Conservation (phyloP, 2,797 vertebrate species). For the Luscinia luscinia region DNA sequence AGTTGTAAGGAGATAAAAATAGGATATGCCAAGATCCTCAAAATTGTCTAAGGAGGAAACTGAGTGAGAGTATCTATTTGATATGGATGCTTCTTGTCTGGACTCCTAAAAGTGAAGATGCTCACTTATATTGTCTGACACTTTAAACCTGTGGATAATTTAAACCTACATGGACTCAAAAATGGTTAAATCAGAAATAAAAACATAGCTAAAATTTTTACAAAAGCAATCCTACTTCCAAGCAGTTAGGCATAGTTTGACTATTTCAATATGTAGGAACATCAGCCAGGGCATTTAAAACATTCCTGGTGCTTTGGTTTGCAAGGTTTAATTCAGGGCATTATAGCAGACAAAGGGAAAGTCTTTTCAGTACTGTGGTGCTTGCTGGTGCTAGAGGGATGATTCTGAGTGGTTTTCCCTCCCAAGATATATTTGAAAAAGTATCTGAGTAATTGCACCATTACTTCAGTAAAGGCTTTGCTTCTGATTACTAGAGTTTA, state of each 20-base stretch:
- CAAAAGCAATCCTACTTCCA: background rate
- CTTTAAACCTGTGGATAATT: background rate
- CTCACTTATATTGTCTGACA: background rate
- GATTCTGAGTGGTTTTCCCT: accelerated
- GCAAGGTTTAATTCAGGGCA: background rate
- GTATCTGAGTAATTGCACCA: background rate
- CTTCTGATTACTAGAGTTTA: background rate
- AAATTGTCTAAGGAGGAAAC: background rate
- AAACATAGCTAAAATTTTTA: background rate
- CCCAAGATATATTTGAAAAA: background rate
- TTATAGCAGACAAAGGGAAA: background rate
- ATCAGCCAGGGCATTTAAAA: conserved; percentile 54
- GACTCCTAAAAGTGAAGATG: background rate
- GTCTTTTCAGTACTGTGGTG: background rate
- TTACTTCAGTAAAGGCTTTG: background rate
- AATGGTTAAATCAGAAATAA: background rate
- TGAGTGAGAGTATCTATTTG: background rate
- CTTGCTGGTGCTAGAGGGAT: background rate
- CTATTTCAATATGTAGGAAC: conserved; percentile 24
- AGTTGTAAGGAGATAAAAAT: background rate
- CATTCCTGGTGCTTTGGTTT: conserved; percentile 14
- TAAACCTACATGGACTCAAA: background rate
- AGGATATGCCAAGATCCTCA: background rate
- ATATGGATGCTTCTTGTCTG: background rate
- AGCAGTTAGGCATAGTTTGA: background rate